These are phyloP conservation scores for Xestia xanthographa DNA, from an alignment of 2,888 invertebrate genomes.

Conservation along the genomic window DNA sequence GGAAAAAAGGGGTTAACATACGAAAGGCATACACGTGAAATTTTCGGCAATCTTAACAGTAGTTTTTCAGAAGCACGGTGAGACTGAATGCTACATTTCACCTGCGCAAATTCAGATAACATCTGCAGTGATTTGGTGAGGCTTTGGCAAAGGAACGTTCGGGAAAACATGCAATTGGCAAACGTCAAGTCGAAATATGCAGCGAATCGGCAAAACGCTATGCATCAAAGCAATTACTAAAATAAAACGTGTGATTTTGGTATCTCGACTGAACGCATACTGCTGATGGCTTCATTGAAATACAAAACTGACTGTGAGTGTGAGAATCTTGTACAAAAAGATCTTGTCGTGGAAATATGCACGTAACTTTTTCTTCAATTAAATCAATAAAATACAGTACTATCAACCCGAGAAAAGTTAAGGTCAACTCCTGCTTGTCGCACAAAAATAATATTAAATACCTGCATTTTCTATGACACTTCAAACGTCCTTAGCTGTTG, in stretches of 20 bases:
- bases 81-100: neutral
- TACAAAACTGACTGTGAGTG: neutral
- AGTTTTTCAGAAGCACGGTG: neutral
- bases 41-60: neutral
- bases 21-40: neutral
- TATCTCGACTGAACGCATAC: neutral
- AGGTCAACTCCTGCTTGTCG: no score
- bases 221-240: neutral
- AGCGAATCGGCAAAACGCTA: neutral
- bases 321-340: no score
- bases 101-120: neutral
- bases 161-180: neutral
- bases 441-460: no score
- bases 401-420: no score
- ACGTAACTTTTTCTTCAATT: no score
- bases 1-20: no score
- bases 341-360: no score
- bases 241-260: neutral
- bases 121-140: neutral
- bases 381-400: no score
- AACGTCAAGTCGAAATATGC: neutral
- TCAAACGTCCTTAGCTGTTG: no score
- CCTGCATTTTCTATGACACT: no score
- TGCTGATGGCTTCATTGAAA: neutral
- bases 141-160: neutral